A percentile compares a stretch with the other conserved stretches of the same genome.
Evolutionary conservation across 92 coral and sea anemone species (phyloP).

Genomic region (Porites cylindrica): DNA sequence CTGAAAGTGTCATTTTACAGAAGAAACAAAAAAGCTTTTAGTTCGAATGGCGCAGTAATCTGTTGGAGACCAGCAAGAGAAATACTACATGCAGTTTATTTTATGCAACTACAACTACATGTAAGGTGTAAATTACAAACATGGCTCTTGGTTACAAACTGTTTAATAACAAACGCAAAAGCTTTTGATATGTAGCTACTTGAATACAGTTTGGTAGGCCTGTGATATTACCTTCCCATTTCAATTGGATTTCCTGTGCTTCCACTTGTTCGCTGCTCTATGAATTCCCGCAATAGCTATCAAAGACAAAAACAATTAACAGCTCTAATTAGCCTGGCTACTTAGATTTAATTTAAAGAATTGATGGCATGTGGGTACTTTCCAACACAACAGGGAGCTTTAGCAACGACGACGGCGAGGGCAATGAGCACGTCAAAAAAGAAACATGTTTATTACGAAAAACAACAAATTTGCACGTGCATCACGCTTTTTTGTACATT

Average conservation of each 20-base stretch:
- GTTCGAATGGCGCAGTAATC: neutral
- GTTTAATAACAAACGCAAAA: too few species aligned
- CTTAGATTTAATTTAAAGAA: neutral
- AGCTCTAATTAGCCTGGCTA: neutral
- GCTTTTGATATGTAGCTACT: neutral
- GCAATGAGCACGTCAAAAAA: too few species aligned
- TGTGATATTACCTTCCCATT: constrained; percentile 88
- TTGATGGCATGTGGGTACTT: too few species aligned
- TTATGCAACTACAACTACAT: too few species aligned
- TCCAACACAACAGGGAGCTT: too few species aligned
- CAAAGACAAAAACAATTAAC: constrained; percentile 1
- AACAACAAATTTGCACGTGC: too few species aligned
- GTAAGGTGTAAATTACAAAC: too few species aligned
- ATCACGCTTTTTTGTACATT: too few species aligned
- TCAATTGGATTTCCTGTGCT: constrained; percentile 90
- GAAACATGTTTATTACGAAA: too few species aligned
- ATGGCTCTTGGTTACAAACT: too few species aligned
- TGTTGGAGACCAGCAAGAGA: neutral
- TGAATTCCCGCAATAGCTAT: constrained; percentile 93
- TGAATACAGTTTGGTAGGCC: neutral
- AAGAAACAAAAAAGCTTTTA: neutral
- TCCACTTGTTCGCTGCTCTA: constrained; percentile 87
- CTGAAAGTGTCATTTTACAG: constrained; percentile 35
- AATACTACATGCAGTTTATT: neutral
- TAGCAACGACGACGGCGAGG: too few species aligned